Evolutionary conservation across 53 echinoderm and acorn worm species (phyloP).

Genomic region (Holothuria scabra): DNA sequence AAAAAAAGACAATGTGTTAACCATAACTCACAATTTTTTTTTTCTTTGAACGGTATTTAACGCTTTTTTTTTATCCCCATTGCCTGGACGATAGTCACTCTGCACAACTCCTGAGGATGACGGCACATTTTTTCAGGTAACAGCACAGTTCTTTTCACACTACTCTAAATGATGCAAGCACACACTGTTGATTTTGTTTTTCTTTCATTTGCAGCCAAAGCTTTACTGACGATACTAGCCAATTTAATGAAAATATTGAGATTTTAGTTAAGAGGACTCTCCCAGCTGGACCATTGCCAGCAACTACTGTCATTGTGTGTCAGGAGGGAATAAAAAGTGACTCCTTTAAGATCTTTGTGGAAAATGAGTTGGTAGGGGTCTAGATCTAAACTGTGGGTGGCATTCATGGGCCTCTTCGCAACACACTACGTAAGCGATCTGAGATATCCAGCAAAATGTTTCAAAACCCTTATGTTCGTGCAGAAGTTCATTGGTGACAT

Average conservation of each 20-base stretch:
- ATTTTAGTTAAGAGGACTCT: neutral
- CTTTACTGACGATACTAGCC: neutral
- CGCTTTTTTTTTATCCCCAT: too few relatives aligned
- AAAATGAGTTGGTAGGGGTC: neutral
- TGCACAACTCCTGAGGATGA: too few relatives aligned
- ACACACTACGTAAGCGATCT: too few relatives aligned
- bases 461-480: neutral
- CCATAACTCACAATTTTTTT: too few relatives aligned
- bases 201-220: constrained; percentile 1
- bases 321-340: neutral
- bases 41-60: too few relatives aligned
- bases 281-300: neutral
- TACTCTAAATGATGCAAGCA: too few relatives aligned
- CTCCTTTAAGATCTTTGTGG: constrained; percentile 7
- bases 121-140: too few relatives aligned
- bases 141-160: too few relatives aligned
- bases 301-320: constrained; percentile 14
- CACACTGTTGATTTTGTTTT: neutral
- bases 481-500: too few relatives aligned
- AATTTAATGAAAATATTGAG: neutral
- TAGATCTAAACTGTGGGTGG: neutral
- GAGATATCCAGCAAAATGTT: too few relatives aligned
- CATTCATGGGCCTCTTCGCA: constrained; percentile 14
- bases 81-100: too few relatives aligned
- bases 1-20: too few relatives aligned